Evolutionary conservation across 2,888 invertebrate species (phyloP).

Genomic region (Catocala fraxini): DNA sequence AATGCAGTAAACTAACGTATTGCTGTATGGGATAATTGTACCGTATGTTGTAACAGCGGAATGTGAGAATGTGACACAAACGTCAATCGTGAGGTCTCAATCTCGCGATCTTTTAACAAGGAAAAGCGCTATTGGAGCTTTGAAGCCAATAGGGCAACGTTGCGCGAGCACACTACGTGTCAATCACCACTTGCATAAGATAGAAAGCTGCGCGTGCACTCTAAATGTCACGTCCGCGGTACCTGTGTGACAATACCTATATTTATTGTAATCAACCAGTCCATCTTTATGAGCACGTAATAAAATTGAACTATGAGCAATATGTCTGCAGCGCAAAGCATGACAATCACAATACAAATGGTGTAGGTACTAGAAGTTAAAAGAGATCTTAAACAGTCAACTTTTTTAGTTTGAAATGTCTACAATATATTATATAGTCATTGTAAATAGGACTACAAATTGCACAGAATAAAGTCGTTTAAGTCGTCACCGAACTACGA

Average conservation of each 20-base stretch:
- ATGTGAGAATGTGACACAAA: conserved; percentile 65
- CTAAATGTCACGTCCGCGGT: conserved; percentile 68
- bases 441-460: no score
- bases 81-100: conserved; percentile 74
- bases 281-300: conserved; percentile 10
- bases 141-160: conserved; percentile 69
- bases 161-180: conserved; percentile 72
- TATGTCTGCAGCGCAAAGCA: not conserved
- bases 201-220: conserved; percentile 67
- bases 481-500: no score
- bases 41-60: conserved; percentile 26
- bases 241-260: conserved; percentile 57
- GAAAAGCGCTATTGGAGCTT: conserved; percentile 72
- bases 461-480: no score
- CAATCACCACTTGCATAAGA: conserved; percentile 79
- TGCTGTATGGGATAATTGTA: not conserved
- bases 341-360: no score
- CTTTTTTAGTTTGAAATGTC: no score
- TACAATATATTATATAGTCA: no score
- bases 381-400: no score
- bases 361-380: no score
- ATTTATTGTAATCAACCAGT: conserved; percentile 25
- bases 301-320: conserved; percentile 4
- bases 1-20: not conserved
- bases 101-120: conserved; percentile 76